phyloP scores from a whole-genome alignment of 2,888 invertebrate genomes.

The Conchocele bisecta region DNA sequence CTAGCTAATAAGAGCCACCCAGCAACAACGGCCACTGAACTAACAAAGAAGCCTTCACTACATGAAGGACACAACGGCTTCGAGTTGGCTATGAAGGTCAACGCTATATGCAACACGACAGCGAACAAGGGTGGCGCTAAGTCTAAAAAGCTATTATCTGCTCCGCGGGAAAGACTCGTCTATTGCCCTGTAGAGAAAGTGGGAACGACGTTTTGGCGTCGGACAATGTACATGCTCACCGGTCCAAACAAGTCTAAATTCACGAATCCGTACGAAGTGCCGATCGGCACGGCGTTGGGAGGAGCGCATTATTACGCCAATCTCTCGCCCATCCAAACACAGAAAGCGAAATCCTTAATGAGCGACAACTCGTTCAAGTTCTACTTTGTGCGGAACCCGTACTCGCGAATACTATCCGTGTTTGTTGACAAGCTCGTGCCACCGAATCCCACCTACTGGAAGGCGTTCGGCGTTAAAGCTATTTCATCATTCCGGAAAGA shows the following conservation, averaged over 20 bases:
- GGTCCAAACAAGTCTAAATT: not conserved
- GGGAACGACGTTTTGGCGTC: constrained; percentile 46
- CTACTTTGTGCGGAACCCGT: constrained; percentile 46
- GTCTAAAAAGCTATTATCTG: constrained; percentile 8
- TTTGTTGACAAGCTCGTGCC: constrained; percentile 49
- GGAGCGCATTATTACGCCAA: not conserved
- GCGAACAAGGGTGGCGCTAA: not conserved
- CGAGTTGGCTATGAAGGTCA: not conserved
- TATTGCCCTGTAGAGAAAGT: constrained; percentile 51
- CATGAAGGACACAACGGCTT: constrained; percentile 23
- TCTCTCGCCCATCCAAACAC: too few relatives aligned
- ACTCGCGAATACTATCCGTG: constrained; percentile 39
- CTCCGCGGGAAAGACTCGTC: constrained; percentile 10
- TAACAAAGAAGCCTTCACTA: too few relatives aligned
- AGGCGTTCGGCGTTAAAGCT: constrained; percentile 32
- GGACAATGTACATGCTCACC: constrained; percentile 32
- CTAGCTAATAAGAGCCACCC: too few relatives aligned
- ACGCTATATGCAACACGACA: not conserved
- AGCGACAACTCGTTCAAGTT: constrained; percentile 36
- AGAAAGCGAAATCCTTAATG: too few relatives aligned
- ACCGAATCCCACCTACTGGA: constrained; percentile 50
- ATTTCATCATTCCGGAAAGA: constrained; percentile 10
- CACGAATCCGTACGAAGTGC: constrained; percentile 37
- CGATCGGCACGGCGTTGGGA: constrained; percentile 27
- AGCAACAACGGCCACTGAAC: too few relatives aligned